Conservation (phyloP, 2,797 vertebrate genomes). For the Microctenopoma stevenorrisi region DNA sequence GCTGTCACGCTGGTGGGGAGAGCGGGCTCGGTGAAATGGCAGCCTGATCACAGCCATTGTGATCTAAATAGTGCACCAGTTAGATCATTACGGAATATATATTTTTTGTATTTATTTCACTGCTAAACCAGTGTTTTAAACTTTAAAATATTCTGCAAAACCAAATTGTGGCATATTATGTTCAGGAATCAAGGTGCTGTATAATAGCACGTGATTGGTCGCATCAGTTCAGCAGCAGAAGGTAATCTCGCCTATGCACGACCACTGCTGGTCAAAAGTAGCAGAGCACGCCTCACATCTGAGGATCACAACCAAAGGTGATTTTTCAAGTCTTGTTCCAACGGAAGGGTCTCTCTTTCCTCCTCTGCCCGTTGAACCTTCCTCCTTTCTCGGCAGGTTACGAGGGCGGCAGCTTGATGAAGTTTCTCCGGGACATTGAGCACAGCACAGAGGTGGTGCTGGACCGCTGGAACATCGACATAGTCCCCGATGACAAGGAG, state of each 20-base stretch:
- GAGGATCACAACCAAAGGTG: no score
- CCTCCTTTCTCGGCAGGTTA: constrained; percentile 83
- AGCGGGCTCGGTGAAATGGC: constrained; percentile 1
- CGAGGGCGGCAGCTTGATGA: constrained; percentile 92
- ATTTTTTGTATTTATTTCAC: no score
- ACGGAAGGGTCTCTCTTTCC: no score
- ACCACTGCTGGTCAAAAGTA: not conserved
- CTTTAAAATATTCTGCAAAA: not conserved
- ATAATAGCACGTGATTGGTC: not conserved
- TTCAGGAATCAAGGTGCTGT: not conserved
- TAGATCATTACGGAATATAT: no score
- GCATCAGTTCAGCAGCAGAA: not conserved
- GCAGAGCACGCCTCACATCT: not conserved
- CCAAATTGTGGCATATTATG: not conserved
- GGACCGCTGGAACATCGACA: constrained; percentile 94
- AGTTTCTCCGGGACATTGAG: constrained; percentile 93
- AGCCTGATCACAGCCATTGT: constrained; percentile 31
- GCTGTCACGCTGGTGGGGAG: constrained; percentile 9
- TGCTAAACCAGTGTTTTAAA: no score
- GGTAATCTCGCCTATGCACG: not conserved
- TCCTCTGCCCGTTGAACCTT: not conserved
- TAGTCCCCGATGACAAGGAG: constrained; percentile 88
- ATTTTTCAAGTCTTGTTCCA: no score
- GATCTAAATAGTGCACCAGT: not conserved
- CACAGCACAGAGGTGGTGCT: constrained; percentile 91